These are phyloP conservation scores for Alosa alosa DNA, from an alignment of 2,113 vertebrate species.

Conservation along the genomic window DNA sequence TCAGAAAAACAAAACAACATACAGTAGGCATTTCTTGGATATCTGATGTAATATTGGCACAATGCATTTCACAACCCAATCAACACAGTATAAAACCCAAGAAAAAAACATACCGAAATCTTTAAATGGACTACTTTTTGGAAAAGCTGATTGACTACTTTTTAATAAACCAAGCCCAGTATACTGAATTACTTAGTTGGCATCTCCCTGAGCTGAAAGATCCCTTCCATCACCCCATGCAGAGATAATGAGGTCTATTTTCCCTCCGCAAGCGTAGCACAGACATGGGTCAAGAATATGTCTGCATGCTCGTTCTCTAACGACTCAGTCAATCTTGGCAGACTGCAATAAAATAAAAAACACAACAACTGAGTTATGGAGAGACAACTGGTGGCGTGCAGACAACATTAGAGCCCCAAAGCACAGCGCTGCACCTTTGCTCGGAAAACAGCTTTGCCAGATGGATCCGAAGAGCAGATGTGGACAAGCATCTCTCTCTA, in stretches of 20 bases:
- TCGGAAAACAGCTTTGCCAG: neutral
- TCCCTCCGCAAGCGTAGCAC: neutral
- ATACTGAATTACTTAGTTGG: neutral
- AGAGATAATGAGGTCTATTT: neutral
- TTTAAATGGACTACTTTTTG: no score
- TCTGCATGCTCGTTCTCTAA: neutral
- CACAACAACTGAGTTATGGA: neutral
- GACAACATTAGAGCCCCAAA: conserved; percentile 9
- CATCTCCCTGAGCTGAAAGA: neutral
- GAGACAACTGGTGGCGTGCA: neutral
- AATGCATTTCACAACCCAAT: neutral
- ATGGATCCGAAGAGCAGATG: neutral
- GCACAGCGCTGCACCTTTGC: neutral
- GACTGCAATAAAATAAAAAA: neutral
- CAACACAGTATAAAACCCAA: neutral
- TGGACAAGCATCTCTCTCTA: neutral
- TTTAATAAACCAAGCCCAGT: neutral
- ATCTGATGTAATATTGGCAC: neutral
- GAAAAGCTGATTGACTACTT: neutral
- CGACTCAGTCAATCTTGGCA: neutral
- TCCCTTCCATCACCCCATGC: neutral
- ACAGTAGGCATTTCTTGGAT: no score
- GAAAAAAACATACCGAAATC: neutral
- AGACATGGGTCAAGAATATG: neutral
- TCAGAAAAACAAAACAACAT: neutral